Evolutionary conservation across 2,113 vertebrate genomes (phyloP), one percentile per base, ranked within the genome.

Genomic region (Papio anubis): DNA sequence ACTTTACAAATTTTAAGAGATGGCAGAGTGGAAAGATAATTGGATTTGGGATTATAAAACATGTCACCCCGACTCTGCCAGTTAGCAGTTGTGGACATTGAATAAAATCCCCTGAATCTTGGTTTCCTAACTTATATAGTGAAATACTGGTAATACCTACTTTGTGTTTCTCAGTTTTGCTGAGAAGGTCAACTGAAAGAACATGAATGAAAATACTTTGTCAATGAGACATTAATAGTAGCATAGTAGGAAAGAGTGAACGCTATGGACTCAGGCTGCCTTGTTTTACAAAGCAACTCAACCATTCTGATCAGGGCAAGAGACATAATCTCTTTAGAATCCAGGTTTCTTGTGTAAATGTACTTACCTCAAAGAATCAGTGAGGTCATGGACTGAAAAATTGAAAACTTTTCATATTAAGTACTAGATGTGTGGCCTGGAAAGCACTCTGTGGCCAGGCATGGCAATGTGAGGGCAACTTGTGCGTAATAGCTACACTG

Each of bases 81-180:
- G 16, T 35, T 66, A 72, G 32, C 11, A 7, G 7, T 14, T 72
- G 12, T 75, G 0, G 3, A 72, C 11, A 52, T 17, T 78, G 43
- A 86, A 21, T 85, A 81, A 52, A 89, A 52, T 2, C 6, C 35
- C 21, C 80, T 50, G 17, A 78, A 80, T 55, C 35, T 92, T 59
- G 30, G 48, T 75, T 76, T 93, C 11, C 64, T 90, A 55, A 73
- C 8, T n/a, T 93, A 76, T 76, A 55, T 61, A 85, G 89, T 70
- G 8, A 38, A 64, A 48, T 50, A 66, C 30, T 43, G 66, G 59
- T 6, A 72, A 72, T 59, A 59, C 0, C 3, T 66, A 38, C 52
- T 86, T 94, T 90, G 20, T n/a, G 48, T 79, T 92, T 91, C 35
- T 82, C 38, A 55, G 25, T 21, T 9, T 83, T 96, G 8, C 10